Conservation (phyloP, 2,113 vertebrate genomes). For the Seriola dumerili region DNA sequence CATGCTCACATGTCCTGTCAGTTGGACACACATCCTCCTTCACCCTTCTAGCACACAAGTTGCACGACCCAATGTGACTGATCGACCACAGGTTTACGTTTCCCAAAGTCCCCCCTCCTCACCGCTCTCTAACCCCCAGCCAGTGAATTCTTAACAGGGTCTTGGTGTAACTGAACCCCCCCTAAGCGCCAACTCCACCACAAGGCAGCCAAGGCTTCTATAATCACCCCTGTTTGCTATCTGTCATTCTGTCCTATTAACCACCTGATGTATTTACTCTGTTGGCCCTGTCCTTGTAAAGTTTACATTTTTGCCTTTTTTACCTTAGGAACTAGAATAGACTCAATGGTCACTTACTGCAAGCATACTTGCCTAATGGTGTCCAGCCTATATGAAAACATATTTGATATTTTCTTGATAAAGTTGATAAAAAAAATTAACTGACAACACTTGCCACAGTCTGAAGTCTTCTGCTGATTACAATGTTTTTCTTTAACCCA, state of each 20-base stretch:
- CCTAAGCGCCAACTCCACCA: constrained; percentile 23
- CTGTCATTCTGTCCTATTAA: not conserved
- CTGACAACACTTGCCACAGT: too few relatives aligned
- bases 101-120: constrained; percentile 18
- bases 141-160: constrained; percentile 61
- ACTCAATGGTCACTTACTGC: too few relatives aligned
- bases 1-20: not conserved
- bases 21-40: not conserved
- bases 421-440: too few relatives aligned
- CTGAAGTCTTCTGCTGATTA: too few relatives aligned
- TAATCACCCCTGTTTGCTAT: constrained; percentile 19
- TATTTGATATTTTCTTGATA: too few relatives aligned
- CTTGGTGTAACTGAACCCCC: constrained; percentile 50
- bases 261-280: not conserved
- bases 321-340: too few relatives aligned
- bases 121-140: constrained; percentile 4
- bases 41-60: constrained; percentile 15
- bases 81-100: constrained; percentile 57
- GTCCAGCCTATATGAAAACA: too few relatives aligned
- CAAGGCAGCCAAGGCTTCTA: constrained; percentile 20
- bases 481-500: too few relatives aligned
- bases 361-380: too few relatives aligned
- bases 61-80: constrained; percentile 37
- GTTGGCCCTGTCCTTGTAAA: not conserved
- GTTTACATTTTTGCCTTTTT: too few relatives aligned